Evolutionary conservation across 2,113 vertebrate genomes (phyloP).

Genomic region (Arvicanthis niloticus): DNA sequence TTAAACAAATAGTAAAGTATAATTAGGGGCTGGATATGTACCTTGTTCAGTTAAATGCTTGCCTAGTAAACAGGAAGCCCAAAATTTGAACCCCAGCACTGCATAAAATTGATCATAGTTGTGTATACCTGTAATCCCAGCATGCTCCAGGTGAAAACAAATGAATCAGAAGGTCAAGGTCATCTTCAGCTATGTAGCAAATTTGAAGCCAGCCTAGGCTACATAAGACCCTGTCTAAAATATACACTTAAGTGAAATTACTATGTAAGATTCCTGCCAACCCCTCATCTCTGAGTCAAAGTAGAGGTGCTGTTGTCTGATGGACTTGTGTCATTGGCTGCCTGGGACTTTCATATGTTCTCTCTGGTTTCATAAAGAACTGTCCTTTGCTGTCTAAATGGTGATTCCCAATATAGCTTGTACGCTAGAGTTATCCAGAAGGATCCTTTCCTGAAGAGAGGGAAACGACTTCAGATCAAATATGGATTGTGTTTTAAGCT

Average conservation of each 20-base stretch:
- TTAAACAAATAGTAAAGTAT: neutral
- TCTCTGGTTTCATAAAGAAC: neutral
- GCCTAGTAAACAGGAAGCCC: neutral
- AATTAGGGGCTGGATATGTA: neutral
- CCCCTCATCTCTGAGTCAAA: neutral
- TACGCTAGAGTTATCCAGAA: neutral
- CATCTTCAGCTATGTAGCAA: neutral
- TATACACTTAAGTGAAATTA: neutral
- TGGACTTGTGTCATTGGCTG: neutral
- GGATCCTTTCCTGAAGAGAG: neutral
- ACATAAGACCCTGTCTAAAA: neutral
- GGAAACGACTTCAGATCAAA: slow-evolving; percentile 7
- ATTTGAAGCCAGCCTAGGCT: neutral
- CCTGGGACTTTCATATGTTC: neutral
- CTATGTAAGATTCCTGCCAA: neutral
- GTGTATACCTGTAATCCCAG: neutral
- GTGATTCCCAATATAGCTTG: neutral
- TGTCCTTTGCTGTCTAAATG: neutral
- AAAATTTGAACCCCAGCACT: neutral
- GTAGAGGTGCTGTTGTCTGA: neutral
- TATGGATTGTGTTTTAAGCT: slow-evolving; percentile 33
- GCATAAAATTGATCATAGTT: neutral
- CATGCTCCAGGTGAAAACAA: neutral
- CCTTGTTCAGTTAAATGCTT: neutral
- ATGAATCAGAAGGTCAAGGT: neutral